These are phyloP conservation scores for Plestiodon gilberti DNA, from an alignment of 2,113 vertebrate genomes.

Conservation along the genomic window DNA sequence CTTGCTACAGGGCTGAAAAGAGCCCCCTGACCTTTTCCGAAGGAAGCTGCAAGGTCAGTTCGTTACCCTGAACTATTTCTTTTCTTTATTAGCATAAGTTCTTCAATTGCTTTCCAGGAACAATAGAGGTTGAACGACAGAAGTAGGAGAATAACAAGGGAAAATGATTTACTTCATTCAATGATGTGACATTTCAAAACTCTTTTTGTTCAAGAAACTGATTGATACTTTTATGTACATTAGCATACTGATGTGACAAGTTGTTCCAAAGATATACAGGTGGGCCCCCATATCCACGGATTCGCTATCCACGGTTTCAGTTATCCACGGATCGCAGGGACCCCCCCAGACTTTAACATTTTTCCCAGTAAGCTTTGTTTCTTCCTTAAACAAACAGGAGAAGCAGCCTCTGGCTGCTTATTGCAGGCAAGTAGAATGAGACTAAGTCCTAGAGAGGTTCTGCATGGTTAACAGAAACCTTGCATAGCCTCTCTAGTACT, in stretches of 20 bases:
- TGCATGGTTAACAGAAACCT: too few relatives aligned
- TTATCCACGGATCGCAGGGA: too few relatives aligned
- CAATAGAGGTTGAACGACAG: background rate
- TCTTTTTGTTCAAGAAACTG: background rate
- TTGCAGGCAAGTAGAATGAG: too few relatives aligned
- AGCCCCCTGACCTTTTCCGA: conserved; percentile 44
- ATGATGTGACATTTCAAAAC: background rate
- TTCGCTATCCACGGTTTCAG: too few relatives aligned
- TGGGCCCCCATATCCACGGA: too few relatives aligned
- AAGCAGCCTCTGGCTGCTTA: too few relatives aligned
- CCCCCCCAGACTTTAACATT: too few relatives aligned
- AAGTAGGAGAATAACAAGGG: background rate
- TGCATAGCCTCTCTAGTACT: too few relatives aligned
- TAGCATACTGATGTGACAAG: background rate
- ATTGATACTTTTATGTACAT: background rate
- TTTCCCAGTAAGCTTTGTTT: too few relatives aligned
- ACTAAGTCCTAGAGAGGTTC: too few relatives aligned
- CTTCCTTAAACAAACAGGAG: too few relatives aligned
- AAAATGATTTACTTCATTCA: background rate
- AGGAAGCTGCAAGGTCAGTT: conserved; percentile 31
- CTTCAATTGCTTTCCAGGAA: conserved; percentile 35
- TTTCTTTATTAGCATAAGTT: conserved; percentile 22
- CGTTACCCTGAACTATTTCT: conserved; percentile 16
- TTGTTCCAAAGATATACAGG: background rate
- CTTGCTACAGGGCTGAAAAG: conserved; percentile 23